These are phyloP conservation scores for Zaprionus vittiger DNA, from an alignment of 1,140 invertebrate species.

Conservation along the genomic window DNA sequence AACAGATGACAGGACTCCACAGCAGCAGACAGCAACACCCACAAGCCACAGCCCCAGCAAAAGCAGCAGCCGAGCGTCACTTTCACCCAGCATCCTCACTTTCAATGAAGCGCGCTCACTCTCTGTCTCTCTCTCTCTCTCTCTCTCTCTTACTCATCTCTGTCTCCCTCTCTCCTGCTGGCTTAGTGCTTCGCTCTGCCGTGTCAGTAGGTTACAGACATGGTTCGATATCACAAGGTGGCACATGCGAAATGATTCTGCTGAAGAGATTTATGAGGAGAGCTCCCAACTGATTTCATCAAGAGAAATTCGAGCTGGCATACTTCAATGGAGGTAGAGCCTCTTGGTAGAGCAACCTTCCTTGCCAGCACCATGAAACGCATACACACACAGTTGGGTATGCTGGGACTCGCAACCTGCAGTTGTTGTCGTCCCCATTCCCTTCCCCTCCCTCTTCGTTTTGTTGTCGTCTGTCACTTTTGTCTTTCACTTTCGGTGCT, in stretches of 20 bases:
- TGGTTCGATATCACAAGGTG: neutral
- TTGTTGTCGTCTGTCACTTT: constrained; percentile 42
- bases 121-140: constrained; percentile 10
- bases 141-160: neutral
- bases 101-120: constrained; percentile 33
- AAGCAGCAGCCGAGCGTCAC: constrained; percentile 35
- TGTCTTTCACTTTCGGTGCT: constrained; percentile 47
- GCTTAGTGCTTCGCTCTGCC: constrained; percentile 20
- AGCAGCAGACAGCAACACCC: constrained; percentile 26
- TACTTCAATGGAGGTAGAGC: neutral
- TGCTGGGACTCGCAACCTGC: constrained; percentile 15
- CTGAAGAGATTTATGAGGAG: neutral
- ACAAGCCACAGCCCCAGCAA: constrained; percentile 6
- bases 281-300: neutral
- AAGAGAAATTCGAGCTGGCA: neutral
- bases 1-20: constrained; percentile 71
- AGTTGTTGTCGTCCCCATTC: constrained; percentile 24
- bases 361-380: neutral
- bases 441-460: neutral
- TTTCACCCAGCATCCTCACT: constrained; percentile 64
- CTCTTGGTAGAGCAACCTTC: neutral
- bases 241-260: neutral
- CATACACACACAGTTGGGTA: constrained; percentile 2
- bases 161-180: neutral
- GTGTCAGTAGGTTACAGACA: constrained; percentile 65